Evolutionary conservation across 1,140 invertebrate genomes (phyloP), one percentile per base, ranked within the genome.

Genomic region (Conus ventricosus): DNA sequence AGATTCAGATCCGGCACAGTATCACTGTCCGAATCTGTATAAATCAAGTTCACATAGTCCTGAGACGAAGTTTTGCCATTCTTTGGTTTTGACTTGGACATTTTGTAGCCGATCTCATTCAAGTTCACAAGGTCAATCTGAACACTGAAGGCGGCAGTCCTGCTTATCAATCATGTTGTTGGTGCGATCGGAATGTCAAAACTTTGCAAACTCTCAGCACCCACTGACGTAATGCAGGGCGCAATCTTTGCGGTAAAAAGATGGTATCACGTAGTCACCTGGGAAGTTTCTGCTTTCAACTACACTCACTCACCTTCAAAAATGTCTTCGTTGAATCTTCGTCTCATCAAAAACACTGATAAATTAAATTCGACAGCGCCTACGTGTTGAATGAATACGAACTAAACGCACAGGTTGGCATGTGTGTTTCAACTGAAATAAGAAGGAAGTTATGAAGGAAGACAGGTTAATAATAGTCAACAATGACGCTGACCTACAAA

Each of bases 1-100:
- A 89, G 86, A 39, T 85, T 89, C 0, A 89, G 75, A 78, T 89
- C 89, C n/a, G 89, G 89, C 39, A 84, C 80, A 53, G 85, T 82
- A 54, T 89, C 89, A n/a, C 89, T 89, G n/a, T 89, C 89, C 0
- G 89, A 89, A 53, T 89, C 89, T 4, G 89, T 75, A 60, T 87
- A 89, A 17, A 89, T 55, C 55, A 89, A 54, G 60, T 89, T 89
- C 23, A 84, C 57, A 39, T 89, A 89, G 75, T 89, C 89, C 83
- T 89, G 89, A n/a, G 82, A 84, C 15, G 78, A 84, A 51, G 86
- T 85, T 80, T 82, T 87, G 23, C 89, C 86, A 51, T 87, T 87
- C 76, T 85, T 87, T 11, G 82, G 86, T 39, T 84, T 88, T 60
- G 76, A 78, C 80, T 88, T 88, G 39, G 85, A 87, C 85, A 87